These are phyloP conservation scores for Steinernema khuongi DNA, from an alignment of 1,140 invertebrate species.

Conservation along the genomic window DNA sequence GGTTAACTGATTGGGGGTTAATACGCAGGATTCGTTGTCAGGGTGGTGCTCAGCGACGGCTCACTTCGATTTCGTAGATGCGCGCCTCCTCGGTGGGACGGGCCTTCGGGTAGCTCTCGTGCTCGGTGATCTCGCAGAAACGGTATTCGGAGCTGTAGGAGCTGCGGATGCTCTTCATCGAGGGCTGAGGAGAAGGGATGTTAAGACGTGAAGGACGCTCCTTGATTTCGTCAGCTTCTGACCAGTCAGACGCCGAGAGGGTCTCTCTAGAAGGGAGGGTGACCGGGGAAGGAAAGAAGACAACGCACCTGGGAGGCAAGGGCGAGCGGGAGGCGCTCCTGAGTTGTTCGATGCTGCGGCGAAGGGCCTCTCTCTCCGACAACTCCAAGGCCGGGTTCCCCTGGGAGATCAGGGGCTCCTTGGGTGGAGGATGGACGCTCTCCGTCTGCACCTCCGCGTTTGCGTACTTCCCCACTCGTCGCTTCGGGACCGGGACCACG, in stretches of 20 bases:
- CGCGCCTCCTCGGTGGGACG: neutral
- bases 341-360: neutral
- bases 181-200: neutral
- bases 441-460: slow-evolving; percentile 8
- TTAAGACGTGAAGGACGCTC: neutral
- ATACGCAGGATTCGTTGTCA: too few species aligned
- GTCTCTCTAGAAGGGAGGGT: neutral
- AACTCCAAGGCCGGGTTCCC: neutral
- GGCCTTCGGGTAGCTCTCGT: neutral
- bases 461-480: neutral
- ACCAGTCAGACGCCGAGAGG: neutral
- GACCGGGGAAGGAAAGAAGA: neutral
- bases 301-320: neutral
- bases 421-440: neutral
- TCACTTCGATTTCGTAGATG: neutral
- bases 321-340: neutral
- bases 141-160: slow-evolving; percentile 1
- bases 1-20: too few species aligned
- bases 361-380: neutral
- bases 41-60: neutral
- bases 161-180: slow-evolving; percentile 2
- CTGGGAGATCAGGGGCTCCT: neutral
- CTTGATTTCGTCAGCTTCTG: neutral
- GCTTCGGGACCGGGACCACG: neutral
- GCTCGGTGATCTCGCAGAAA: neutral